Percentiles rank a stretch among this genome's conserved stretches.
Evolutionary conservation across 2,888 invertebrate genomes (phyloP).

Genomic region (Nemoura dubitans): DNA sequence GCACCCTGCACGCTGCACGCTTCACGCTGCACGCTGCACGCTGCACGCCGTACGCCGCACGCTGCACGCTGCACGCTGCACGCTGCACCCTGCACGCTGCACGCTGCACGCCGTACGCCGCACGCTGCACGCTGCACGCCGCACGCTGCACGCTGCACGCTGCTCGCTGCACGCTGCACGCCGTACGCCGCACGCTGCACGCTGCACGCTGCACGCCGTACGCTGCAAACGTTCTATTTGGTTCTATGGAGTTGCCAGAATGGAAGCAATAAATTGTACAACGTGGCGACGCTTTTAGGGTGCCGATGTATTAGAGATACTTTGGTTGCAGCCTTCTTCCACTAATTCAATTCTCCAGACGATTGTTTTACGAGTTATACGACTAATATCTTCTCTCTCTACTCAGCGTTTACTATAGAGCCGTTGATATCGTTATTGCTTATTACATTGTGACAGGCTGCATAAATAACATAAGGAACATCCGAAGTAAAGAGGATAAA

Average conservation of each 20-base stretch:
- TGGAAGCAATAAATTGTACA: not conserved
- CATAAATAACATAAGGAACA: not conserved
- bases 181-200: no score
- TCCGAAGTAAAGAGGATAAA: not conserved
- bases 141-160: no score
- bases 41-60: no score
- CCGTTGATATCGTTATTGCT: slow-evolving; percentile 4
- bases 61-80: no score
- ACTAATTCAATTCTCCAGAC: not conserved
- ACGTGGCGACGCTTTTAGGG: not conserved
- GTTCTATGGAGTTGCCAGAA: not conserved
- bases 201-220: no score
- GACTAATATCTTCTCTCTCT: not conserved
- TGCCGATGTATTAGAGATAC: not conserved
- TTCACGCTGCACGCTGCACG: not conserved
- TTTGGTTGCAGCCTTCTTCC: not conserved
- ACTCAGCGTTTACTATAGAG: not conserved
- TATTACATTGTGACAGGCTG: not conserved
- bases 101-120: no score
- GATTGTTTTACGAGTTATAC: not conserved
- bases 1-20: no score
- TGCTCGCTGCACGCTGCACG: not conserved
- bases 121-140: no score
- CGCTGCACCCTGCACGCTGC: not conserved
- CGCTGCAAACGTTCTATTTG: no score